Percentiles rank a stretch among this genome's conserved stretches.
Conservation (phyloP, 2,888 invertebrate genomes). For the Serrognathus titanus region DNA sequence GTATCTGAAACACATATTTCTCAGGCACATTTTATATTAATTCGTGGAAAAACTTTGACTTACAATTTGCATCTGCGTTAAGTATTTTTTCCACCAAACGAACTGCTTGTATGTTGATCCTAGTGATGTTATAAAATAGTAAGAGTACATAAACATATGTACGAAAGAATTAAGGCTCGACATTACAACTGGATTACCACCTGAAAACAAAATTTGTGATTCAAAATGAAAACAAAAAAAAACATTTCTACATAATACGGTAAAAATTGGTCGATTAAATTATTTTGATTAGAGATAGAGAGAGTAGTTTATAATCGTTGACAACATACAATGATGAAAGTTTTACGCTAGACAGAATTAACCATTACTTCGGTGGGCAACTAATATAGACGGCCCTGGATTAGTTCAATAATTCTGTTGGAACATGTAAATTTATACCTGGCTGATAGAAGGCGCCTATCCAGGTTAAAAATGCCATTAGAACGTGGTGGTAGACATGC, state of each 20-base stretch:
- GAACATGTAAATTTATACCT: slow-evolving; percentile 42
- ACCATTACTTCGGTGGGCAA: no score
- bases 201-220: slow-evolving; percentile 62
- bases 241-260: neutral
- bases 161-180: slow-evolving; percentile 80
- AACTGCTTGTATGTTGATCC: slow-evolving; percentile 79
- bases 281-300: no score
- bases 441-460: slow-evolving; percentile 54
- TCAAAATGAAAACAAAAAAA: slow-evolving; percentile 57
- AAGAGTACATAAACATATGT: slow-evolving; percentile 82
- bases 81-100: slow-evolving; percentile 85
- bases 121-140: slow-evolving; percentile 77
- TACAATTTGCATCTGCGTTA: slow-evolving; percentile 66
- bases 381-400: no score
- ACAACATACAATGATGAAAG: no score
- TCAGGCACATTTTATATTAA: neutral
- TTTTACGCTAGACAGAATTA: no score
- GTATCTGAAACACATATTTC: slow-evolving; percentile 52
- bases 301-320: neutral
- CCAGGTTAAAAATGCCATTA: slow-evolving; percentile 58
- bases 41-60: neutral
- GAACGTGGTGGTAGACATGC: slow-evolving; percentile 49
- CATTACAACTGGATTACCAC: slow-evolving; percentile 78
- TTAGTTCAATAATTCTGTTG: neutral
- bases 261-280: neutral